Evolutionary conservation across 2,888 invertebrate species (phyloP), one percentile per base, ranked within the genome.

Genomic region (Biston betularia): DNA sequence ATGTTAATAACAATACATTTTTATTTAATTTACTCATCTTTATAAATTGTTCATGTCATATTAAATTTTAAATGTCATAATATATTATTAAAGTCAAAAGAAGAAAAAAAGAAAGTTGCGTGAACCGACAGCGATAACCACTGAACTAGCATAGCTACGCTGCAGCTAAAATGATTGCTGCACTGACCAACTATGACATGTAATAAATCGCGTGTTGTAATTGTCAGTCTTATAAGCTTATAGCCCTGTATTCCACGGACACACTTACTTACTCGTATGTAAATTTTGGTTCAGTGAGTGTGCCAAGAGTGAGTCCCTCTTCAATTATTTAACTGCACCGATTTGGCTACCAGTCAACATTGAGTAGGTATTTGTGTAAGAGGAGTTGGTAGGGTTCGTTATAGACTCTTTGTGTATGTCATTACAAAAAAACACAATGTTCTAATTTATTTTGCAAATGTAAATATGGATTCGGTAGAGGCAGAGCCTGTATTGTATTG

Each of bases 321-420:
- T 62, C 66, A 66, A 62, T 66, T 66, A 57, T 66, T 57, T 53
- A 61, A 66, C 61, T 62, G 57, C 57, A 52, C 40, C 61, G 56
- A 61, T 65, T 66, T 66, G 66, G 66, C 56, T 62, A 48, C 52
- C 46, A 66, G 56, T 66, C 61, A 66, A 66, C 56, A 52, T 50
- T 48, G 34, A 46, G 54, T 55, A 48, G 40, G 48, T 63, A 63
- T 49, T 57, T 58, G 58, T 40, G 49, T 58, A 49, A 58, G 58
- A 40, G 49, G 38, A 24, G 49, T 49, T 40, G 40, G 49, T 48
- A 48, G 38, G 49, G 49, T 49, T 49, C 40, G 49, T 58, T 58
- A 58, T 40, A 38, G 15, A 48, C 57, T 48, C 35, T 15, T 12
- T 57, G 46, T 48, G 48, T 24, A 24, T 24, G 35, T 35, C 38